A percentile compares a stretch with the other conserved stretches of the same genome.
These are phyloP conservation scores for Zootoca vivipara DNA, from an alignment of 2,113 vertebrate genomes.

Conservation along the genomic window DNA sequence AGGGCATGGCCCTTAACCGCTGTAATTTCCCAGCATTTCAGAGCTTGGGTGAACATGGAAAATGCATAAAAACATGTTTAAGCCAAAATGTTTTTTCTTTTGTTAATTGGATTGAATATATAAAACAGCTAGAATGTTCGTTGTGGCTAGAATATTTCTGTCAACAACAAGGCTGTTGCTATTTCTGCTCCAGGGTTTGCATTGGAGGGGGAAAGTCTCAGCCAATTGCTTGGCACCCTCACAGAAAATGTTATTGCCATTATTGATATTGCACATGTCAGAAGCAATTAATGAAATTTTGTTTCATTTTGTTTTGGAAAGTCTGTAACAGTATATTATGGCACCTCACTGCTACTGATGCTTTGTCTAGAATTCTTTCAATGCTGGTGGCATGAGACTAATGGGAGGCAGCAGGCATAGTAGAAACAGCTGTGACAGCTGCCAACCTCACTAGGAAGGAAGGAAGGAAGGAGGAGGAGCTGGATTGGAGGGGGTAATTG, in stretches of 20 bases:
- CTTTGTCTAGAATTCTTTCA: background rate
- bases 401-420: background rate
- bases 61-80: too few species aligned
- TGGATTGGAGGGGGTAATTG: background rate
- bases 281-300: slow-evolving; percentile 57
- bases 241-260: slow-evolving; percentile 14
- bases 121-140: slow-evolving; percentile 2
- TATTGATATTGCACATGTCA: slow-evolving; percentile 40
- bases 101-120: too few species aligned
- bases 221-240: background rate
- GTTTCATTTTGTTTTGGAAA: background rate
- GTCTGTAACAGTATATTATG: slow-evolving; percentile 6
- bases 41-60: too few species aligned
- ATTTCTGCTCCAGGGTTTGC: background rate
- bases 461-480: background rate
- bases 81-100: too few species aligned
- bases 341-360: background rate
- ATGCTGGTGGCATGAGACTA: background rate
- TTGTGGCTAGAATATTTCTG: background rate
- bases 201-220: background rate
- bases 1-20: too few species aligned
- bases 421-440: too few species aligned
- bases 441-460: background rate
- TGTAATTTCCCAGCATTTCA: too few species aligned
- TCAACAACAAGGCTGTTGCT: background rate